Evolutionary conservation across 2,888 invertebrate genomes (phyloP).

Genomic region (Eupithecia subfuscata): DNA sequence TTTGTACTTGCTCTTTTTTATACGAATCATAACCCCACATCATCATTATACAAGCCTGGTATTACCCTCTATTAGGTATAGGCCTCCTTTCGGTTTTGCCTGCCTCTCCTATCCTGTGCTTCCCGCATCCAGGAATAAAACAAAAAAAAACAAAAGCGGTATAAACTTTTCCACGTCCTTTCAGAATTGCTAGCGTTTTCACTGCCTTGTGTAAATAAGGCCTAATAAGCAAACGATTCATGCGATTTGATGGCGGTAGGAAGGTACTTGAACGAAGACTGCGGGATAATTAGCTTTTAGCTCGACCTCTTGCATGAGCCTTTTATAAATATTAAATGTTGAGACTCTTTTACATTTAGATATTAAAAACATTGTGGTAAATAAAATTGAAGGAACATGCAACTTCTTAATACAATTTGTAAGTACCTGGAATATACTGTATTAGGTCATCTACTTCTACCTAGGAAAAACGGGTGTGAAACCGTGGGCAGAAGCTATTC

Average conservation of each 20-base stretch:
- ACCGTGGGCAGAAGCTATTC: too few species aligned
- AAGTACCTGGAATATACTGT: neutral
- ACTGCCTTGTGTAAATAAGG: conserved; percentile 16
- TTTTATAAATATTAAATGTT: conserved; percentile 37
- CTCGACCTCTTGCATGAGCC: conserved; percentile 46
- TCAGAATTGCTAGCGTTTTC: neutral
- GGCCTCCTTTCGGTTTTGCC: too few species aligned
- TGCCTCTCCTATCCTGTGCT: too few species aligned
- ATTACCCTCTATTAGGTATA: too few species aligned
- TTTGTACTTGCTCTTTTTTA: neutral
- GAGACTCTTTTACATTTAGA: conserved; percentile 20
- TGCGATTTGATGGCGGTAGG: conserved; percentile 69
- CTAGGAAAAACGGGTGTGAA: too few species aligned
- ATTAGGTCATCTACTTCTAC: too few species aligned
- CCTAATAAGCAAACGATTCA: conserved; percentile 66
- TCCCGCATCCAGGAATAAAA: too few species aligned
- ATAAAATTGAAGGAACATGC: conserved; percentile 1
- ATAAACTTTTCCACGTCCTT: neutral
- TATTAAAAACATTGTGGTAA: conserved; percentile 20
- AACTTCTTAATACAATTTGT: neutral
- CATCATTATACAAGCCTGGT: too few species aligned
- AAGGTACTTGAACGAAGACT: conserved; percentile 59
- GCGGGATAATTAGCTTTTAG: conserved; percentile 71
- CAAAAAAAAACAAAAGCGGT: too few species aligned
- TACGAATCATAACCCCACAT: neutral